Percentiles rank a stretch among this genome's conserved stretches.
Evolutionary conservation across 2,113 vertebrate species (phyloP).

Genomic region (Recurvirostra avosetta): DNA sequence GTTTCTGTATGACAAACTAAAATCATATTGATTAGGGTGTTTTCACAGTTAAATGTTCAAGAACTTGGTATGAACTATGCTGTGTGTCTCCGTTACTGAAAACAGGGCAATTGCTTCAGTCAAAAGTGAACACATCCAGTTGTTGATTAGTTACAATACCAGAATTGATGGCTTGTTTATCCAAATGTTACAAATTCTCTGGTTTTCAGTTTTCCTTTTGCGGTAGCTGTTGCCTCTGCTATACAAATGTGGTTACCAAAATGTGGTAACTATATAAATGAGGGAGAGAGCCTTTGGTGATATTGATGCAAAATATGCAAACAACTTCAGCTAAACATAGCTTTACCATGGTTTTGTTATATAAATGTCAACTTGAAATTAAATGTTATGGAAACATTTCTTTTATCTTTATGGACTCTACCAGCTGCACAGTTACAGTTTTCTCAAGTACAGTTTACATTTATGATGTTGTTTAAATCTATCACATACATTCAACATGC

Average conservation of each 20-base stretch:
- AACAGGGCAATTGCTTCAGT: not conserved
- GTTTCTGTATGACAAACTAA: not conserved
- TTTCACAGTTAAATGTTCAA: not conserved
- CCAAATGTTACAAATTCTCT: constrained; percentile 28
- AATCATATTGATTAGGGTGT: not conserved
- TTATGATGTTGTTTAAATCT: constrained; percentile 53
- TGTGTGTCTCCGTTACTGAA: not conserved
- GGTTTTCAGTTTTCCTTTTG: constrained; percentile 57
- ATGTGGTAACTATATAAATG: constrained; percentile 34
- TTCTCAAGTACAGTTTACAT: constrained; percentile 58
- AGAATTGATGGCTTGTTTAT: constrained; percentile 27
- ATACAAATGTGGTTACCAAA: constrained; percentile 14
- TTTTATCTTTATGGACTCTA: constrained; percentile 57
- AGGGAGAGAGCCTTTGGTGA: constrained; percentile 10
- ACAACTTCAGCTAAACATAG: constrained; percentile 58
- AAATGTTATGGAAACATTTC: constrained; percentile 64
- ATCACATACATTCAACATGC: constrained; percentile 30
- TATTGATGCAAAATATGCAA: constrained; percentile 51
- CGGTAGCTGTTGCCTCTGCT: constrained; percentile 22
- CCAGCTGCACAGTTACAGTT: constrained; percentile 36
- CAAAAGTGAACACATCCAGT: constrained; percentile 1
- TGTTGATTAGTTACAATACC: not conserved
- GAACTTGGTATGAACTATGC: not conserved
- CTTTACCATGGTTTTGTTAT: constrained; percentile 59
- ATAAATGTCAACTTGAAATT: constrained; percentile 63